Evolutionary conservation across 2,113 vertebrate genomes (phyloP), one percentile per base, ranked within the genome.

Genomic region (Cariama cristata): DNA sequence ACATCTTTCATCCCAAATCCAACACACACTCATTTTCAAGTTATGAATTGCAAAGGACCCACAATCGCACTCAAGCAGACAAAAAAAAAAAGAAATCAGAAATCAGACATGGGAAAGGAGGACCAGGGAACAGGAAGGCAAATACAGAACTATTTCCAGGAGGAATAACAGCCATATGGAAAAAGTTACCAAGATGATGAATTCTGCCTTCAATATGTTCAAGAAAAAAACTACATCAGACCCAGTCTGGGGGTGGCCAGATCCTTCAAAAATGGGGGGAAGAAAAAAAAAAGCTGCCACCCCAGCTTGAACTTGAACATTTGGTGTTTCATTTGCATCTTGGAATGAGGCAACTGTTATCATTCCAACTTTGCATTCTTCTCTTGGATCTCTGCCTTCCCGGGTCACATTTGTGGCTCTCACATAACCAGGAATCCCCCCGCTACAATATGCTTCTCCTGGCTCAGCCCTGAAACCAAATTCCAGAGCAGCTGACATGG

Each of bases 361-460:
- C 94, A 90, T 94, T 96, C 94, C 96, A 97, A 97, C 93, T 91
- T 83, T 22, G 71, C 77, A 52, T 95, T 96, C 89, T 80, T 35
- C 50, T 32, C 87, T 96, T 97, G 97, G 95, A 97, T 96, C 58
- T 59, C 91, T 96, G 97, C 95, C 97, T 95, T 87, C 77, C 89
- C 19, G 1, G 97, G 96, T 96, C 96, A 94, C 84, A 96, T 97
- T 97, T 97, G 93, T 90, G 96, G 95, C 96, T 97, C 96, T 96
- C 95, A 96, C 96, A 94, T 97, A 97, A 97, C 94, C 97, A 97
- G 97, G 97, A 96, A 97, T 97, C 95, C 93, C 97, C 93, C 91
- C 8, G 10, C 89, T 97, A 88, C 95, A 97, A 97, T 97, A 96
- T 97, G 96, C 87, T 91, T 83, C 87, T 97, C 74, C 97, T 97